Evolutionary conservation across 2,113 vertebrate species (phyloP), one percentile per base, ranked within the genome.

Genomic region (Rhinichthys klamathensis): DNA sequence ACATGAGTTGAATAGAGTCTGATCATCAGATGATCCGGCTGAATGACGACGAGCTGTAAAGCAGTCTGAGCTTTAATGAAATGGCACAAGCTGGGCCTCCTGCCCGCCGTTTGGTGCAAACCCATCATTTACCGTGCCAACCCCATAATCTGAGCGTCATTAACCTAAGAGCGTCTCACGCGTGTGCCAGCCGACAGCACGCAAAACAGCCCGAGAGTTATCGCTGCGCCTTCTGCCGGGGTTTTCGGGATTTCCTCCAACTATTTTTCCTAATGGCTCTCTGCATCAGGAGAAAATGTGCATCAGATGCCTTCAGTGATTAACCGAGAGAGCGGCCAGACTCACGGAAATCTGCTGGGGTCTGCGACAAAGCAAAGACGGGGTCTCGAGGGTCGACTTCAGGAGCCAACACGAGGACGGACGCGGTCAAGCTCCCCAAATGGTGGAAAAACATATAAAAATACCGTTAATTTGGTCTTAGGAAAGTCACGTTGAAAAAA

Each of bases 81-180:
- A 84, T 60, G 21, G 56, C 74, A 44, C 44, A 38, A 56, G 25
- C 77, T 80, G 82, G 82, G 67, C 74, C 10, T 30, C 25, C 32
- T 63, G 85, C 85, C 80, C 38, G 0, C 65, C n/a, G 51, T 65
- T 75, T 86, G 85, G 30, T 86, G 78, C 78, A 54, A n/a, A 11
- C 30, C 60, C 38, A 25, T 60, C 25, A 41, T 77, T 69, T 69
- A 27, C 25, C 27, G 11, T 4, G 51, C 75, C 77, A 80, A 27
- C 13, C 58, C 35, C n/a, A 27, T 38, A 80, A 80, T 80, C 58
- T 80, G 35, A 80, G 77, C 35, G 8, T 63, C 77, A 80, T 80
- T 61, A 80, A 13, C 18, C n/a, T 80, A 80, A 80, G 35, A 80
- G 77, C 35, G 11, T 73, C 70, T 41, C 69, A 4, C 49, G 13